Evolutionary conservation across 2,888 invertebrate species (phyloP).

Genomic region (Acanthosoma haemorrhoidale): DNA sequence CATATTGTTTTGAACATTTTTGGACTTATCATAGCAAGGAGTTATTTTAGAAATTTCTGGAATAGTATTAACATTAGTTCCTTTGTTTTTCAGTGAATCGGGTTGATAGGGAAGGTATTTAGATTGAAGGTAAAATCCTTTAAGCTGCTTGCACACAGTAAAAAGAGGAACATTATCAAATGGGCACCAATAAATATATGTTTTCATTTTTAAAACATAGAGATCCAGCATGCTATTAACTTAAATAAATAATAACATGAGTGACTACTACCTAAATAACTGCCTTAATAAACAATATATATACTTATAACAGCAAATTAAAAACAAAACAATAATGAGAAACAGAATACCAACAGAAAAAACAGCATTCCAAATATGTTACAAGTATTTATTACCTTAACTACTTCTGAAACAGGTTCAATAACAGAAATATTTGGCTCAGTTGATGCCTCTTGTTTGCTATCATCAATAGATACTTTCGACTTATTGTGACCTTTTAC

Average conservation of each 20-base stretch:
- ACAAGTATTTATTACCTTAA: slow-evolving; percentile 4
- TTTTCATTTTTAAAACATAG: not conserved
- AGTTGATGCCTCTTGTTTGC: not conserved
- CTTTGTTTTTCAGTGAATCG: slow-evolving; percentile 7
- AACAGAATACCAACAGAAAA: not conserved
- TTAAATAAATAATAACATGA: not conserved
- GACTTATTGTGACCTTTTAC: not conserved
- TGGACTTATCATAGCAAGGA: slow-evolving; percentile 5
- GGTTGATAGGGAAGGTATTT: slow-evolving; percentile 10
- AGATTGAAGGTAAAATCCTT: slow-evolving; percentile 30
- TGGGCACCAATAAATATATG: not conserved
- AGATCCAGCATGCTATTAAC: not conserved
- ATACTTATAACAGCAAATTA: not conserved
- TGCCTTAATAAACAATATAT: not conserved
- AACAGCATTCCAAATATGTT: not conserved
- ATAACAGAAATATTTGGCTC: not conserved
- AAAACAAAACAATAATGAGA: not conserved
- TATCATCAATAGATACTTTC: not conserved
- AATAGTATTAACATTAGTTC: slow-evolving; percentile 23
- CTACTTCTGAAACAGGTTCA: not conserved
- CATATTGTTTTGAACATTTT: not conserved
- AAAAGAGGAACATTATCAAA: not conserved
- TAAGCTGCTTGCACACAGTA: slow-evolving; percentile 36
- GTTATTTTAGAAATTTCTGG: slow-evolving; percentile 19
- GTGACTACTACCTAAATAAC: not conserved